A percentile compares a stretch with the other conserved stretches of the same genome.
Conservation (phyloP, 2,797 vertebrate species). For the Hipposideros larvatus region DNA sequence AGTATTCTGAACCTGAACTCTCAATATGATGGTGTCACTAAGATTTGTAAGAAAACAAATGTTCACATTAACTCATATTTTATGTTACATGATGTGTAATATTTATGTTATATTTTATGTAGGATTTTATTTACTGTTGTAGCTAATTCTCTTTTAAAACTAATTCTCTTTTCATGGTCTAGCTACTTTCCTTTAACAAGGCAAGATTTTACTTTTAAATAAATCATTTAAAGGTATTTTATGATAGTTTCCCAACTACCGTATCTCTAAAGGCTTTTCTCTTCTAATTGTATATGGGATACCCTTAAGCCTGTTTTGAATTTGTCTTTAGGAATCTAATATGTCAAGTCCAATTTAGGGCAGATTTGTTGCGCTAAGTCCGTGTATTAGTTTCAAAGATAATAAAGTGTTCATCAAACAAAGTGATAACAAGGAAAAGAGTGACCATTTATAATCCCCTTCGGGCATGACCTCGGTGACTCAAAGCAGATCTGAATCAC, state of each 20-base stretch:
- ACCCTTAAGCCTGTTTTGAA: background rate
- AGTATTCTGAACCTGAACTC: background rate
- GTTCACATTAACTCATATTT: background rate
- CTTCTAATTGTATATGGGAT: background rate
- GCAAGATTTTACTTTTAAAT: background rate
- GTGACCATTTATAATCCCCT: background rate
- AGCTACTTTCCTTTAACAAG: background rate
- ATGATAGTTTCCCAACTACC: background rate
- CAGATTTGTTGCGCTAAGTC: background rate
- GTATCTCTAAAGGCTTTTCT: background rate
- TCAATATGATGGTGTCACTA: background rate
- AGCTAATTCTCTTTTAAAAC: background rate
- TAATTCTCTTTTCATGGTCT: background rate
- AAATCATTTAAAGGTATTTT: background rate
- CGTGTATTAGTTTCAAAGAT: background rate
- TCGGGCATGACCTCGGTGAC: background rate
- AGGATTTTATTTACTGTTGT: background rate
- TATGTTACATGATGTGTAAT: background rate
- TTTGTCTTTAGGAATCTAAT: background rate
- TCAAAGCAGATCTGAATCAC: background rate
- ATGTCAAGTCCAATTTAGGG: background rate
- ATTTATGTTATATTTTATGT: background rate
- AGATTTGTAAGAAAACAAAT: slow-evolving; percentile 12
- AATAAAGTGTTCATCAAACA: slow-evolving; percentile 28
- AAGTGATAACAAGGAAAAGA: background rate